Evolutionary conservation across 2,113 vertebrate species (phyloP), one percentile per base, ranked within the genome.

Genomic region (Myodes glareolus): DNA sequence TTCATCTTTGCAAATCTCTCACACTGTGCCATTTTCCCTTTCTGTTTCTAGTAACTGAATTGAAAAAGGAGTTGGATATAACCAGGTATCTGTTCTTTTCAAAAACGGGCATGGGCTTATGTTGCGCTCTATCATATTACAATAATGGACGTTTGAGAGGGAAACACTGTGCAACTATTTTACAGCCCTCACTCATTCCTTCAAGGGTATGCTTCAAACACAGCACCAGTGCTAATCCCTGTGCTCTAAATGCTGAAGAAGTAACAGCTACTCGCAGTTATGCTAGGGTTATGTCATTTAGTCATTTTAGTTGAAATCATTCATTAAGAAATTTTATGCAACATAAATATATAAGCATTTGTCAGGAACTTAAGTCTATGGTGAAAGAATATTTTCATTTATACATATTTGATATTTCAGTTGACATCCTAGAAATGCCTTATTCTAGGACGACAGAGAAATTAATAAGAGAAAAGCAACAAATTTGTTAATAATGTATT

Each of bases 1-100:
- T 78, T 33, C 55, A 31, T 50, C 33, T 6, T 47, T 4, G 33
- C 7, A 9, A n/a, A 55, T 0, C 0, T 55, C 13, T 9, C 12
- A 19, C 23, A 14, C 42, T 9, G 0, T 1, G 19, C 8, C 27
- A 39, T 77, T 88, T 87, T 65, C 8, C 27, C 94, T 77, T 72
- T 75, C n/a, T 92, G 16, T 8, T 77, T 52, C 68, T n/a, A 42
- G 7, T 89, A 68, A 25, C 29, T 82, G 17, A 76, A 47, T 78
- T 77, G 76, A 42, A 2, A 12, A 82, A 89, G 55, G 36, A 82
- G 4, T 2, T 39, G 14, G 27, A 42, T 78, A 55, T 36, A 11
- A n/a, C 0, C 10, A 72, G 17, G 1, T 58, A 61, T 81, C 31
- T 88, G 21, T 67, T 89, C 13, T 61, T 73, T 50, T 14, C 36